A percentile compares a stretch with the other conserved stretches of the same genome.
Evolutionary conservation across 2,113 vertebrate species (phyloP).

Genomic region (Albula glossodonta): DNA sequence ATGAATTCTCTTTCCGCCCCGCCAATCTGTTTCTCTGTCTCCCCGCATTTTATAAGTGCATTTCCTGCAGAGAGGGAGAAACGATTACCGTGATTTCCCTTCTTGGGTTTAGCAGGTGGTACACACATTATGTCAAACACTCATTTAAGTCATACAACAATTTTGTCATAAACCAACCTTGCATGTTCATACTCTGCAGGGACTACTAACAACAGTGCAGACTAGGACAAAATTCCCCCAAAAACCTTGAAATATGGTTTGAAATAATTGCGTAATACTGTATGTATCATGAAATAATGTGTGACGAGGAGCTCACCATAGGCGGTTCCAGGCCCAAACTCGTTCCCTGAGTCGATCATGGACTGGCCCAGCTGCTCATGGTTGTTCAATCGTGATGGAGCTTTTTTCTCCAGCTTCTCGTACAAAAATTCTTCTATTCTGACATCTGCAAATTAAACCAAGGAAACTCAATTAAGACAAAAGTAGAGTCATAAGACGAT

Average conservation of each 20-base stretch:
- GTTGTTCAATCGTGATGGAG: conserved; percentile 89
- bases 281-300: too few species aligned
- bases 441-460: conserved; percentile 75
- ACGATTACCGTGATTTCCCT: not conserved
- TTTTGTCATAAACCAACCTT: not conserved
- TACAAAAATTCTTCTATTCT: conserved; percentile 98
- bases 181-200: not conserved
- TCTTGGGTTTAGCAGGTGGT: not conserved
- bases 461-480: conserved; percentile 58
- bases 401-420: conserved; percentile 97
- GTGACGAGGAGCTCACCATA: conserved; percentile 78
- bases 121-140: not conserved
- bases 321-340: conserved; percentile 92
- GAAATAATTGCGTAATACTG: too few species aligned
- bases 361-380: conserved; percentile 90
- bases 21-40: conserved; percentile 93
- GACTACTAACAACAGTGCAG: not conserved
- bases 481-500: conserved; percentile 55
- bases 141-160: not conserved
- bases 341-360: conserved; percentile 93
- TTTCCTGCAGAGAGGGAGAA: conserved; percentile 76
- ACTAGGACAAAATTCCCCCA: not conserved
- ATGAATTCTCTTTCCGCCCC: conserved; percentile 93
- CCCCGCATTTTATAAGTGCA: conserved; percentile 94
- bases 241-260: too few species aligned